Conservation (phyloP, 1,140 invertebrate species). For the Mamestra configurata region DNA sequence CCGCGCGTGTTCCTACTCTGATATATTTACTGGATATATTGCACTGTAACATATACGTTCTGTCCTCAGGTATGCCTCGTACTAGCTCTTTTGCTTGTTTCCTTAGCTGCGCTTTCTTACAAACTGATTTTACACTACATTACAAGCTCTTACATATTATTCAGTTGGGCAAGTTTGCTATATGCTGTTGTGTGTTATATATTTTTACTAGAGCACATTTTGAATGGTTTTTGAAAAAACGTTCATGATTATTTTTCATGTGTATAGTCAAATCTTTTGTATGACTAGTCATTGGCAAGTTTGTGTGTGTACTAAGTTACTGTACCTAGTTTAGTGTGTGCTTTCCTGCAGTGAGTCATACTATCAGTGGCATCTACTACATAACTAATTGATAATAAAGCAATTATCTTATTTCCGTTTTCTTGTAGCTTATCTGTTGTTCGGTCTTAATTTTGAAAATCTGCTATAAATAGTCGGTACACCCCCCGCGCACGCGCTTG, state of each 20-base stretch:
- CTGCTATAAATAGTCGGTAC: no score
- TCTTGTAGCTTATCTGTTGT: no score
- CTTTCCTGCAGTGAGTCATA: neutral
- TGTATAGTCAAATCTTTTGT: neutral
- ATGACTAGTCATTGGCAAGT: neutral
- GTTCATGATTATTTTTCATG: no score
- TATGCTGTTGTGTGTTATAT: neutral
- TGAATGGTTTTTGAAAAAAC: no score
- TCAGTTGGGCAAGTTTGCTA: neutral
- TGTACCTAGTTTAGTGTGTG: no score
- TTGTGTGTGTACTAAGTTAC: neutral
- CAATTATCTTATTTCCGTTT: neutral
- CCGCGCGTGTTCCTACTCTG: neutral
- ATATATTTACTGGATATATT: neutral
- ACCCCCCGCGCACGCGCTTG: no score
- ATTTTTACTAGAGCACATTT: neutral
- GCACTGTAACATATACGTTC: neutral
- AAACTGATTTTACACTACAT: neutral
- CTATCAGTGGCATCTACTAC: neutral
- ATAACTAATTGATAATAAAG: neutral
- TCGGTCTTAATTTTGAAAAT: no score
- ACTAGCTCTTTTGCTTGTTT: slow-evolving; percentile 20
- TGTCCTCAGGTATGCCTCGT: slow-evolving; percentile 6
- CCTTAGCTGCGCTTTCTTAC: slow-evolving; percentile 6
- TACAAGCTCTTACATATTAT: neutral